Percentiles rank a stretch among this genome's conserved stretches.
These are phyloP conservation scores for Drosophila repleta DNA, from an alignment of 1,140 invertebrate species.

Conservation along the genomic window DNA sequence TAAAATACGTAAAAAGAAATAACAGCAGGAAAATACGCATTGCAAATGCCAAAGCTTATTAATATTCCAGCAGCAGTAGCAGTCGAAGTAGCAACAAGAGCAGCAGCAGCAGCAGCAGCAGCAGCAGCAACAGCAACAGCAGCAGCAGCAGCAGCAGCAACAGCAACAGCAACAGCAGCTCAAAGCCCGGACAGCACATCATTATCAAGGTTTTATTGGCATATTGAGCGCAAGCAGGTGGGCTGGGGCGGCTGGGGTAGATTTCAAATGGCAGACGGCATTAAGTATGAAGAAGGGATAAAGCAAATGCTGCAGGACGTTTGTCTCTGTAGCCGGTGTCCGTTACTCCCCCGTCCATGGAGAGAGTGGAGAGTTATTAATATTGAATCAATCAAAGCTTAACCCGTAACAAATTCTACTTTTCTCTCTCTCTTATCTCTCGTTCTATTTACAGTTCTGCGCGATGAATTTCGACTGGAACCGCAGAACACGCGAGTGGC, in stretches of 20 bases:
- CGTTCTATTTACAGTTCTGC: constrained; percentile 86
- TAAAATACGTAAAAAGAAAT: constrained; percentile 33
- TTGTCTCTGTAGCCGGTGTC: background rate
- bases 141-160: background rate
- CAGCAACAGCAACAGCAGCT: constrained; percentile 31
- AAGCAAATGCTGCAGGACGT: constrained; percentile 17
- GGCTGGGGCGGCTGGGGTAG: background rate
- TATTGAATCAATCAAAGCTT: constrained; percentile 82
- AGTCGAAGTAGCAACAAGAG: constrained; percentile 21
- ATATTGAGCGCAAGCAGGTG: constrained; percentile 43
- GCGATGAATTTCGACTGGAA: constrained; percentile 92
- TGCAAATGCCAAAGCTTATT: constrained; percentile 81
- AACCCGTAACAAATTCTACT: constrained; percentile 20
- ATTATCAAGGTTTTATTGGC: constrained; percentile 78
- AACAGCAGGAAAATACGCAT: constrained; percentile 68
- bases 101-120: background rate
- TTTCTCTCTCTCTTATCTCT: background rate
- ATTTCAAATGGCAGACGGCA: constrained; percentile 38
- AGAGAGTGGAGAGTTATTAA: no score
- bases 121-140: constrained; percentile 26
- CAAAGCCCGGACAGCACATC: constrained; percentile 62
- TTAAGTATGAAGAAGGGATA: constrained; percentile 66
- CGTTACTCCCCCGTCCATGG: constrained; percentile 9
- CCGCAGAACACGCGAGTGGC: constrained; percentile 91
- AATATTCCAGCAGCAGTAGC: constrained; percentile 70